Evolutionary conservation across 2,888 invertebrate species (phyloP).

Genomic region (Teinopalpus imperialis): DNA sequence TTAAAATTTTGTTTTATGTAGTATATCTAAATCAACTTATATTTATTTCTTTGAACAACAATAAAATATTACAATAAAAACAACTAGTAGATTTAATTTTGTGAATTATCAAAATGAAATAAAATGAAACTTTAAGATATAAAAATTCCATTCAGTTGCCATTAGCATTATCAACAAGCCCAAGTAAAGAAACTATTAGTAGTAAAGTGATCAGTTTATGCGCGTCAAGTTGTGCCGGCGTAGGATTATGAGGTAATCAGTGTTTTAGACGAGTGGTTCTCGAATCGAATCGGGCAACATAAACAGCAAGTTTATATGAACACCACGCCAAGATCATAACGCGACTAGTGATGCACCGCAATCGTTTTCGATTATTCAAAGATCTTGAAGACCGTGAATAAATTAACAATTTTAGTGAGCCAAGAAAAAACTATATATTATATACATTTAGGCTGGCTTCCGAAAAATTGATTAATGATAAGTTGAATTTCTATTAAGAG

Average conservation of each 20-base stretch:
- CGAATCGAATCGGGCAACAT: conserved; percentile 21
- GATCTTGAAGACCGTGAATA: too few species aligned
- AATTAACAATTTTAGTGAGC: too few species aligned
- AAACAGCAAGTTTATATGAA: conserved; percentile 25
- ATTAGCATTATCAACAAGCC: conserved; percentile 7
- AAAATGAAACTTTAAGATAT: not conserved
- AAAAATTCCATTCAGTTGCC: conserved; percentile 5
- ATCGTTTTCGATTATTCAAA: not conserved
- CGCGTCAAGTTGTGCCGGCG: not conserved
- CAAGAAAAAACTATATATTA: too few species aligned
- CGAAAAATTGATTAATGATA: too few species aligned
- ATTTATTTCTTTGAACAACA: too few species aligned
- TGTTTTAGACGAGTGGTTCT: conserved; percentile 17
- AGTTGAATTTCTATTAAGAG: too few species aligned
- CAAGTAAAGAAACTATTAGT: conserved; percentile 13
- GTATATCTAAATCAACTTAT: too few species aligned
- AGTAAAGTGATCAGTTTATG: conserved; percentile 23
- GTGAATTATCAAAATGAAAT: too few species aligned
- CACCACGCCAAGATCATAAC: conserved; percentile 15
- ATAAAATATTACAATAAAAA: too few species aligned
- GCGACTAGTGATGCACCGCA: conserved; percentile 19
- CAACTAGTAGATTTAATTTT: too few species aligned
- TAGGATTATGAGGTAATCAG: conserved; percentile 23
- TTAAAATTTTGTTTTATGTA: too few species aligned
- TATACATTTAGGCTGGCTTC: too few species aligned